phyloP scores from a whole-genome alignment of 2,888 invertebrate genomes.

The Acrobasis repandana region DNA sequence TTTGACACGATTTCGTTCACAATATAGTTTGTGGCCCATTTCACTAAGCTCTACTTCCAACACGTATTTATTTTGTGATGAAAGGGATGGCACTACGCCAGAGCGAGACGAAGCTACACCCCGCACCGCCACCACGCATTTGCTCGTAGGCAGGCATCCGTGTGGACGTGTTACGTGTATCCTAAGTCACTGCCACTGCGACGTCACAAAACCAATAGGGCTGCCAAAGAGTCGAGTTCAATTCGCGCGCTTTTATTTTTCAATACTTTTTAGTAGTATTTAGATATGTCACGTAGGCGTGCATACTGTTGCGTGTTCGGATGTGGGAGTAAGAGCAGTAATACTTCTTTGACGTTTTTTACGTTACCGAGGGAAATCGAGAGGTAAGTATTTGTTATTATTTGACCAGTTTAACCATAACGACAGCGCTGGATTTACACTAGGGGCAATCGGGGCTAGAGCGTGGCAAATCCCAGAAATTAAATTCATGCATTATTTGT shows the following conservation, averaged over 20 bases:
- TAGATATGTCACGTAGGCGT: not conserved
- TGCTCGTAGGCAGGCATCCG: not conserved
- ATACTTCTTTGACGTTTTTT: not conserved
- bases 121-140: slow-evolving; percentile 1
- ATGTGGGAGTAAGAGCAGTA: not conserved
- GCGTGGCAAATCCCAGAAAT: too few relatives aligned
- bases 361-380: not conserved
- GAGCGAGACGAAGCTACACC: not conserved
- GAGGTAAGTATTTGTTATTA: not conserved
- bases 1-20: too few relatives aligned
- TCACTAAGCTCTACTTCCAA: not conserved
- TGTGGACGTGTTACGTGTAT: not conserved
- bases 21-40: too few relatives aligned
- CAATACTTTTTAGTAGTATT: not conserved
- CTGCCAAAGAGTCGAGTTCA: not conserved
- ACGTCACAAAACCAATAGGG: not conserved
- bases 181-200: not conserved
- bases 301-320: not conserved
- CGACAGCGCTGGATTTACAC: too few relatives aligned
- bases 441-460: too few relatives aligned
- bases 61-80: not conserved
- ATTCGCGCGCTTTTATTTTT: not conserved
- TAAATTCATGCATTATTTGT: too few relatives aligned
- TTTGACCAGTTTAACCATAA: not conserved
- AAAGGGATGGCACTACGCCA: not conserved